A percentile compares a stretch with the other conserved stretches of the same genome.
Conservation (phyloP, 2,113 vertebrate genomes). For the Microcebus tavaratra region DNA sequence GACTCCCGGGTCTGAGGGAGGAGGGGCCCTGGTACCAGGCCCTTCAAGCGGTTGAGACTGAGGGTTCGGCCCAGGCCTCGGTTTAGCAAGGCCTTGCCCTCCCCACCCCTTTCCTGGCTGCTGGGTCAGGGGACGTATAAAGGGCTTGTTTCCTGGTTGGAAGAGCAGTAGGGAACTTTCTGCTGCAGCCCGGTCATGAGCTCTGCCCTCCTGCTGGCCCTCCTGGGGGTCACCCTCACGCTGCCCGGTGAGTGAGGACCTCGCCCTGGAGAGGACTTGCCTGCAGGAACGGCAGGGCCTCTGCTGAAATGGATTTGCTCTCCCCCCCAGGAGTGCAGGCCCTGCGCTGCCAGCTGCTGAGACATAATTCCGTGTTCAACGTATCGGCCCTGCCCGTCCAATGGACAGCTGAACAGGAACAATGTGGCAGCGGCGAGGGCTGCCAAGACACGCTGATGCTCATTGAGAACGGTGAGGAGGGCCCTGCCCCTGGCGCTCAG, state of each 20-base stretch:
- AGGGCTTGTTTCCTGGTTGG: not conserved
- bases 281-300: rapidly evolving
- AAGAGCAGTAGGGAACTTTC: not conserved
- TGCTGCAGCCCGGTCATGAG: not conserved
- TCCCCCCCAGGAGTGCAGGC: not conserved
- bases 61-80: not conserved
- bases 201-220: not conserved
- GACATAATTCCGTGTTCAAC: rapidly evolving
- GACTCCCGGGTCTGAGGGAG: not conserved
- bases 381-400: rapidly evolving
- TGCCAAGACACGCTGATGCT: slow-evolving; percentile 49
- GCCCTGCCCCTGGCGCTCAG: rapidly evolving
- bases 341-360: not conserved
- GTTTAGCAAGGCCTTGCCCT: not conserved
- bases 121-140: not conserved
- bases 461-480: slow-evolving; percentile 35
- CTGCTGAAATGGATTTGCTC: not conserved
- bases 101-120: not conserved
- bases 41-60: not conserved
- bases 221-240: not conserved
- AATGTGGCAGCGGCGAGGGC: not conserved
- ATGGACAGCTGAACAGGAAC: rapidly evolving
- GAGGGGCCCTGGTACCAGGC: not conserved
- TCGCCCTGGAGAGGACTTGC: not conserved
- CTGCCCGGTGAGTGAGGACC: not conserved